These are phyloP conservation scores for Acanthurus leucopareius DNA, from an alignment of 2,797 vertebrate species.

Conservation along the genomic window DNA sequence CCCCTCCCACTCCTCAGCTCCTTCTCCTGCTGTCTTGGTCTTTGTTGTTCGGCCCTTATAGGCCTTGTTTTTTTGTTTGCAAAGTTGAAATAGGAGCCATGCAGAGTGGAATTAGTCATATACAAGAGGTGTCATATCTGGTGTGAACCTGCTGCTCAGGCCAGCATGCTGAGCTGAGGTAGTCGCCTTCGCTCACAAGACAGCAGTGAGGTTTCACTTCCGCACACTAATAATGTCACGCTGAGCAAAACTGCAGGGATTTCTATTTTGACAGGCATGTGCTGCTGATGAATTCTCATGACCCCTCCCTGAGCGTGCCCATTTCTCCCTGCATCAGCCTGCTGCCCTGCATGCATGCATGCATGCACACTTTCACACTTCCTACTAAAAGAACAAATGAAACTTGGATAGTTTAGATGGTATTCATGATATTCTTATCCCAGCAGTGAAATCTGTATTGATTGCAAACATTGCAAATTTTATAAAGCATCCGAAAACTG, in stretches of 20 bases:
- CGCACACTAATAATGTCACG: conserved; percentile 49
- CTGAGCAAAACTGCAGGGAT: conserved; percentile 44
- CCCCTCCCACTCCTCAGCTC: conserved; percentile 55
- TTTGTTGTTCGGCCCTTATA: conserved; percentile 38
- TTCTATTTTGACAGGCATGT: conserved; percentile 45
- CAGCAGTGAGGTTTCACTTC: conserved; percentile 53
- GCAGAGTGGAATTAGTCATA: conserved; percentile 43
- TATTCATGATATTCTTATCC: neutral
- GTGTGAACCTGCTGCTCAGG: neutral
- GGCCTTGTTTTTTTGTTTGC: conserved; percentile 34
- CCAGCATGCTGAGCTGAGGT: conserved; percentile 2
- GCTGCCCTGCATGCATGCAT: neutral
- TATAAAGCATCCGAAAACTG: neutral
- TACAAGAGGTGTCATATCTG: conserved; percentile 15
- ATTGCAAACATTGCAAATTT: neutral
- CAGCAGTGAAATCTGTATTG: neutral
- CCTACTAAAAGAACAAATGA: conserved; percentile 1
- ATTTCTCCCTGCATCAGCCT: conserved; percentile 12
- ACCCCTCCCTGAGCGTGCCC: conserved; percentile 32
- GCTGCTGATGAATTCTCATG: conserved; percentile 9
- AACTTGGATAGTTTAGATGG: neutral
- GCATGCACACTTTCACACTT: accelerated
- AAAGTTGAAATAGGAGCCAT: conserved; percentile 35
- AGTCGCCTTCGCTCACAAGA: conserved; percentile 30
- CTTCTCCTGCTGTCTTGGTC: conserved; percentile 35